Conservation (phyloP, 2,888 invertebrate genomes). For the Platynereis dumerilii region DNA sequence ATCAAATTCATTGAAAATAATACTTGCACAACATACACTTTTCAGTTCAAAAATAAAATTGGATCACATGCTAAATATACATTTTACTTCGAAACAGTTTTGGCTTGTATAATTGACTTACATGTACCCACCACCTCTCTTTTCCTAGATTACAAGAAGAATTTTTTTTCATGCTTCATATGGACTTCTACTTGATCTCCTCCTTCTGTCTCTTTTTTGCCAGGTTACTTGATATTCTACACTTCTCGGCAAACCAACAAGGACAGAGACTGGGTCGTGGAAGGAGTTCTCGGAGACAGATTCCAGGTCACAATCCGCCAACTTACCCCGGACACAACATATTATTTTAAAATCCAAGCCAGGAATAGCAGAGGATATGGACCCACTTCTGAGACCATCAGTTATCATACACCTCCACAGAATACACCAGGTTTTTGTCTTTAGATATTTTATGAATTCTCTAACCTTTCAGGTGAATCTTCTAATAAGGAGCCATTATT, state of each 20-base stretch:
- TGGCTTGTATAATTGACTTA: too few species aligned
- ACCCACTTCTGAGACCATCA: slow-evolving; percentile 75
- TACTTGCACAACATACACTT: too few species aligned
- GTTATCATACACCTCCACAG: slow-evolving; percentile 59
- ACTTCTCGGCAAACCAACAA: slow-evolving; percentile 74
- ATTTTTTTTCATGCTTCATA: too few species aligned
- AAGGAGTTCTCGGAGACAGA: slow-evolving; percentile 81
- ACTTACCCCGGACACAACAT: slow-evolving; percentile 80
- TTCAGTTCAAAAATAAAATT: too few species aligned
- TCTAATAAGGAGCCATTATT: too few species aligned
- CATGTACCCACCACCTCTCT: too few species aligned
- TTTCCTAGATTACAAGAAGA: too few species aligned
- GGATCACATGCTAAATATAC: too few species aligned
- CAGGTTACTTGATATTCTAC: slow-evolving; percentile 88
- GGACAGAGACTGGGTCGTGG: slow-evolving; percentile 84
- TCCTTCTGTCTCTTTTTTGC: too few species aligned
- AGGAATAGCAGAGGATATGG: slow-evolving; percentile 84
- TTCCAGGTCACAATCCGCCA: slow-evolving; percentile 77
- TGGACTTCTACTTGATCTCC: too few species aligned
- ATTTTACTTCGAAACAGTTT: too few species aligned
- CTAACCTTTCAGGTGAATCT: background rate
- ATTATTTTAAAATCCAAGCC: slow-evolving; percentile 91
- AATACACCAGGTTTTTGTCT: background rate
- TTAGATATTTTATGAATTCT: background rate
- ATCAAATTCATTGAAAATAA: too few species aligned